Conservation (phyloP, 2,888 invertebrate genomes). For the Luperina testacea region DNA sequence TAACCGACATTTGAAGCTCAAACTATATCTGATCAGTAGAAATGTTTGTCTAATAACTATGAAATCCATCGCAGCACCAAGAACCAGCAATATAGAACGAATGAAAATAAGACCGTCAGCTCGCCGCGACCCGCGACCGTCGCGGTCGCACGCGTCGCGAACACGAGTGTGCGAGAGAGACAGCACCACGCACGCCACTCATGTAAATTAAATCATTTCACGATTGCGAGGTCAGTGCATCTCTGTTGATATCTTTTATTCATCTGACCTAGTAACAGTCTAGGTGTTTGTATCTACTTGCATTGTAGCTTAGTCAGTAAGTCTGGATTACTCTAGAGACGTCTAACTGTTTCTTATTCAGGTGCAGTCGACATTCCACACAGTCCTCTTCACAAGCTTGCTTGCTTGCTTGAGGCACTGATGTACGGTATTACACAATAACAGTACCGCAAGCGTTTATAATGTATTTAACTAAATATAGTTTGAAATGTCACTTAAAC, state of each 20-base stretch:
- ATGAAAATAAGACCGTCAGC: background rate
- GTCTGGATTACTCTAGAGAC: background rate
- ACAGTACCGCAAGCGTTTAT: no score
- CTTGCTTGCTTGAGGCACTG: background rate
- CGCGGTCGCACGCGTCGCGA: background rate
- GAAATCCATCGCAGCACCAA: background rate
- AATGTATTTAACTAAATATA: no score
- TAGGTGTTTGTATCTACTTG: background rate
- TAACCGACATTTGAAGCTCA: no score
- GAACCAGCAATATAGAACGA: background rate
- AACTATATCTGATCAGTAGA: no score
- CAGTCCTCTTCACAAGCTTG: background rate
- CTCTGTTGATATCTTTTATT: constrained; percentile 17
- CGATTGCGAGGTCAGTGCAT: constrained; percentile 2
- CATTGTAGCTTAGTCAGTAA: background rate
- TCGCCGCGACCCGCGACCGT: background rate
- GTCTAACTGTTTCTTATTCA: background rate
- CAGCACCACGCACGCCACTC: constrained; percentile 21
- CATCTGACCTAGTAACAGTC: constrained; percentile 3
- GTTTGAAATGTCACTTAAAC: no score
- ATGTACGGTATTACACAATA: no score
- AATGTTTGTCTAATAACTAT: background rate
- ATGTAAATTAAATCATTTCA: constrained; percentile 4
- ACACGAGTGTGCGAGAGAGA: constrained; percentile 29
- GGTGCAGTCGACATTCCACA: background rate